phyloP scores from a whole-genome alignment of 2,797 vertebrate genomes.

The Ctenopoma multispine region DNA sequence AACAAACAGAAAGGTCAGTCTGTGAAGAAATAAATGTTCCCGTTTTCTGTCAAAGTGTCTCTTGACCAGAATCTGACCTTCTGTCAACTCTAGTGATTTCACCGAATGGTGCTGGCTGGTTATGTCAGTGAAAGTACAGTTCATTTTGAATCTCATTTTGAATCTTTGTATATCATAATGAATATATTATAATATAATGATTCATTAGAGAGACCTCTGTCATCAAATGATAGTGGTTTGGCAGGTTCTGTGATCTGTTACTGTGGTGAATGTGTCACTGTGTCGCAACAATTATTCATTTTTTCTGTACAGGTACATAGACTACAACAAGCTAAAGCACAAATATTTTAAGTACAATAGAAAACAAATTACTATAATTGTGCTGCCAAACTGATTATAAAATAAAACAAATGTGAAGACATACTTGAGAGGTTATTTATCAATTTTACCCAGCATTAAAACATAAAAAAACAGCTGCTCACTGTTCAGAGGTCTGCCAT shows the following conservation, averaged over 20 bases:
- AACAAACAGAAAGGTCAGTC: constrained; percentile 4
- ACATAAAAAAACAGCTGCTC: neutral
- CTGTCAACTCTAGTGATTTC: constrained; percentile 1
- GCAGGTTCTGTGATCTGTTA: neutral
- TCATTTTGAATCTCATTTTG: neutral
- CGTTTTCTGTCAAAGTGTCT: constrained; percentile 11
- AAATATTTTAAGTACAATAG: neutral
- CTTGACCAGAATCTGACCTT: constrained; percentile 41
- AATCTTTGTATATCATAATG: too few relatives aligned
- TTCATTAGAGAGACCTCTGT: neutral
- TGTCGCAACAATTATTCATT: neutral
- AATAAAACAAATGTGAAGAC: constrained; percentile 1
- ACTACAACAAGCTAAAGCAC: neutral
- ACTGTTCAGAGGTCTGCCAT: neutral
- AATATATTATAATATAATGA: too few relatives aligned
- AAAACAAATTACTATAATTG: neutral
- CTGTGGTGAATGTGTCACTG: neutral
- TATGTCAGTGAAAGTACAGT: constrained; percentile 2
- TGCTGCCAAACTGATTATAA: neutral
- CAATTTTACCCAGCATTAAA: constrained; percentile 1
- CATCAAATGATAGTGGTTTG: neutral
- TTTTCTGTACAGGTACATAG: neutral
- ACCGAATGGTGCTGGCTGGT: neutral
- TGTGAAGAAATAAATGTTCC: constrained; percentile 27
- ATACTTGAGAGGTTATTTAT: neutral